phyloP scores from a whole-genome alignment of 2,888 invertebrate genomes.

The Clanis bilineata region DNA sequence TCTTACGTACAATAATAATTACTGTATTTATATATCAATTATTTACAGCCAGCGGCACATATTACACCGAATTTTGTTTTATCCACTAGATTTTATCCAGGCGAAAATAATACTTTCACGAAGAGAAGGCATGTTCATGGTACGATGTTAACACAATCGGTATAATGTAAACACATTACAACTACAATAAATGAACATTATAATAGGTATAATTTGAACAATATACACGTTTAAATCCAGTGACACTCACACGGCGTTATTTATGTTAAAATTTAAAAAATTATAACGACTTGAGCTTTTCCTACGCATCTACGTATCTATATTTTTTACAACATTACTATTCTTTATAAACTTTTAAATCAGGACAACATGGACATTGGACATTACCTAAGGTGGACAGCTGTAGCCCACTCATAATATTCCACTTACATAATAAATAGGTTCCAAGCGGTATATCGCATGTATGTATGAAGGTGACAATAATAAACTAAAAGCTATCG shows the following conservation, averaged over 20 bases:
- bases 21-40: conserved; percentile 44
- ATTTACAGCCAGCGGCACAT: conserved; percentile 47
- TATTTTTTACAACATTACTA: conserved; percentile 24
- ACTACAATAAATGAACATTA: conserved; percentile 16
- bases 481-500: conserved; percentile 51
- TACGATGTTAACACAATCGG: conserved; percentile 41
- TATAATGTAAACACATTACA: conserved; percentile 26
- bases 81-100: conserved; percentile 28
- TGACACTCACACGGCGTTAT: conserved; percentile 36
- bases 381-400: not conserved
- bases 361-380: conserved; percentile 21
- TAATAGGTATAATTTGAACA: not conserved
- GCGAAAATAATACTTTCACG: conserved; percentile 54
- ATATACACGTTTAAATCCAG: conserved; percentile 33
- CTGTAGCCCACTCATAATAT: conserved; percentile 28
- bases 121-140: conserved; percentile 74
- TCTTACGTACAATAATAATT: conserved; percentile 56
- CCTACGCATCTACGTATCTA: conserved; percentile 50
- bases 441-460: conserved; percentile 31
- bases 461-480: conserved; percentile 32
- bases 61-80: not conserved
- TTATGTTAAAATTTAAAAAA: conserved; percentile 47
- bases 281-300: conserved; percentile 73
- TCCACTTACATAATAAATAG: conserved; percentile 28
- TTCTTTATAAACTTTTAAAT: conserved; percentile 26